Evolutionary conservation across 2,888 invertebrate species (phyloP).

Genomic region (Lamellibrachia columna): DNA sequence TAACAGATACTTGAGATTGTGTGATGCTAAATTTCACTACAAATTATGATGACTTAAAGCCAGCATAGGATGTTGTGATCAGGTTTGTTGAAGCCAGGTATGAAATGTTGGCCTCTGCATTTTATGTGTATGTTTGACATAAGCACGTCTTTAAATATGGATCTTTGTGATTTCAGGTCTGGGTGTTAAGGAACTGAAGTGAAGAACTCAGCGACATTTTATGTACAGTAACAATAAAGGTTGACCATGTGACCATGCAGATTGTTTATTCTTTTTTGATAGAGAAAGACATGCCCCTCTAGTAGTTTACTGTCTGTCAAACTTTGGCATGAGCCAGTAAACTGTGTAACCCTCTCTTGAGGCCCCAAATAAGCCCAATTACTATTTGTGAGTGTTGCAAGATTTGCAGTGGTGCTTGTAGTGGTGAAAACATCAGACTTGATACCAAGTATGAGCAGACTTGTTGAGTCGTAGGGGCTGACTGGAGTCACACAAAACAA

Average conservation of each 20-base stretch:
- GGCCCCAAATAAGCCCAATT: too few relatives aligned
- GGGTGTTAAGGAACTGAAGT: slow-evolving; percentile 21
- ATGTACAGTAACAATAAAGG: slow-evolving; percentile 11
- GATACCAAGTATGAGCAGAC: too few relatives aligned
- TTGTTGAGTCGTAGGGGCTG: too few relatives aligned
- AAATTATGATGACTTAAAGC: background rate
- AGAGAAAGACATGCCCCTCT: too few relatives aligned
- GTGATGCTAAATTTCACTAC: background rate
- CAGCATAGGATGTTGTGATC: background rate
- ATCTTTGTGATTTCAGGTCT: slow-evolving; percentile 21
- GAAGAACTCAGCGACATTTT: background rate
- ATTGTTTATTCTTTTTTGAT: background rate
- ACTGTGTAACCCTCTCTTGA: too few relatives aligned
- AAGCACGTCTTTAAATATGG: background rate
- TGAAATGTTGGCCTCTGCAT: background rate
- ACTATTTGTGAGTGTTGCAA: too few relatives aligned
- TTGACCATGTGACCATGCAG: slow-evolving; percentile 9
- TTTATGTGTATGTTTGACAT: background rate
- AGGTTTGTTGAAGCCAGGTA: background rate
- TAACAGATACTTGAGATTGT: too few relatives aligned
- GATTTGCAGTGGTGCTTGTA: too few relatives aligned
- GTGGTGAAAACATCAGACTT: too few relatives aligned
- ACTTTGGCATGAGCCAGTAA: too few relatives aligned
- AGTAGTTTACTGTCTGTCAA: too few relatives aligned
- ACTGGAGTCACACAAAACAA: too few relatives aligned